Percentiles rank a stretch among this genome's conserved stretches.
These are phyloP conservation scores for Pinna nobilis DNA, from an alignment of 1,140 invertebrate genomes.

Conservation along the genomic window DNA sequence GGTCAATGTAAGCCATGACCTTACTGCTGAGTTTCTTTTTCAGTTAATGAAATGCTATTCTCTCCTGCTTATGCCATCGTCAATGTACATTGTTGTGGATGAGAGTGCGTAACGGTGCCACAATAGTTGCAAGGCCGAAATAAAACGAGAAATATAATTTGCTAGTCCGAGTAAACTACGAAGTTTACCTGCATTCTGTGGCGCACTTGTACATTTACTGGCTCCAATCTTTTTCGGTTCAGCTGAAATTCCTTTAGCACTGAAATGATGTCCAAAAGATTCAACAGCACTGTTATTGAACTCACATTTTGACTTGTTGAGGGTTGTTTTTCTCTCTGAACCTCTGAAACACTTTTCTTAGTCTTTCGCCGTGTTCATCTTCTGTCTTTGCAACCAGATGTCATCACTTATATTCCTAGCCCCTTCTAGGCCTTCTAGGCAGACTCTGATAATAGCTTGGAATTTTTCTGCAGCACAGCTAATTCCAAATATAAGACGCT, in stretches of 20 bases:
- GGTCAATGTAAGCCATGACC: conserved; percentile 23
- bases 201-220: conserved; percentile 11
- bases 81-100: conserved; percentile 26
- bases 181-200: conserved; percentile 18
- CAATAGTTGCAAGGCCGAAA: conserved; percentile 23
- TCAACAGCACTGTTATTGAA: conserved; percentile 26
- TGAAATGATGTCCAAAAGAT: conserved; percentile 39
- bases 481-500: conserved; percentile 44
- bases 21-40: conserved; percentile 8
- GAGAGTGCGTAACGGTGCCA: conserved; percentile 22
- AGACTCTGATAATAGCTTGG: conserved; percentile 26
- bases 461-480: conserved; percentile 43
- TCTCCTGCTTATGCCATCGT: conserved; percentile 23
- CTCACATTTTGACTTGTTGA: conserved; percentile 46
- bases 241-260: conserved; percentile 22
- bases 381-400: conserved; percentile 15
- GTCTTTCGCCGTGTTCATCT: conserved; percentile 18
- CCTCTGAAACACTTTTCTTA: conserved; percentile 8
- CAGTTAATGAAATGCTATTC: conserved; percentile 16
- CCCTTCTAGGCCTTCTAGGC: conserved; percentile 21
- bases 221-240: conserved; percentile 31
- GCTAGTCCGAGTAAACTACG: conserved; percentile 37
- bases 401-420: conserved; percentile 26
- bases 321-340: conserved; percentile 1
- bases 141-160: conserved; percentile 38